Base-by-base conservation (phyloP, 2,113 vertebrate genomes). In the Nansenia antarctica region DNA sequence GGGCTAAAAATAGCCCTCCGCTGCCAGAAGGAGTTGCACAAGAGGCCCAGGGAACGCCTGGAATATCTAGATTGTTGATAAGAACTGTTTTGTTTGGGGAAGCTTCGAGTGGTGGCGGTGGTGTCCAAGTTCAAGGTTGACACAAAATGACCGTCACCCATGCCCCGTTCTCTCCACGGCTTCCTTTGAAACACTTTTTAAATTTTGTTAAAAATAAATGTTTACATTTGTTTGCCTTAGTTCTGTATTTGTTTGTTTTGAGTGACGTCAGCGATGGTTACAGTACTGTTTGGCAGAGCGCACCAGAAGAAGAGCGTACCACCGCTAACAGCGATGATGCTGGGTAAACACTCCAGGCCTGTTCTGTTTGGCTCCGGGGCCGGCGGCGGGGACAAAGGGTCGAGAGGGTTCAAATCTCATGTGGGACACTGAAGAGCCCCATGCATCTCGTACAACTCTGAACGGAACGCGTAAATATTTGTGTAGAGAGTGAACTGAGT, bases 391-490 rank as follows among this genome's bases (percentile, higher is more conserved):
- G 70, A 88, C 80, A 83, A 79, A 82, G 72, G 70, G 83, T 82
- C 73, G 37, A 7, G 35, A 1, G 67, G 71, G 83, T 73, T 76
- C 68, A 77, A 68, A 64, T 69, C 29, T 20, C 63, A 72, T 31
- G 62, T 67, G 47, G 74, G 73, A 76, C 27, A 26, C 49, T 67
- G 65, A n/a, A n/a, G 20, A 63, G 47, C 32, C 26, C 31, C 22
- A 66, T 58, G 27, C 37, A 34, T 74, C 68, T 71, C 32, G n/a
- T 12, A n/a, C 67, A 76, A 76, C 35, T 29, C 78, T 77, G 65
- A 84, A 77, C 57, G 34, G 68, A 72, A 71, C 62, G 5, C 64
- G 76, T 84, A 86, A 87, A 90, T 85, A 87, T 90, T 90, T 88
- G 84, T 82, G 20, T 14, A 72, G 73, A n/a, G 18, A 72, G 71